Percentiles rank a stretch among this genome's conserved stretches.
These are phyloP conservation scores for Gymnocypris eckloni DNA, from an alignment of 2,797 vertebrate species.

Conservation along the genomic window DNA sequence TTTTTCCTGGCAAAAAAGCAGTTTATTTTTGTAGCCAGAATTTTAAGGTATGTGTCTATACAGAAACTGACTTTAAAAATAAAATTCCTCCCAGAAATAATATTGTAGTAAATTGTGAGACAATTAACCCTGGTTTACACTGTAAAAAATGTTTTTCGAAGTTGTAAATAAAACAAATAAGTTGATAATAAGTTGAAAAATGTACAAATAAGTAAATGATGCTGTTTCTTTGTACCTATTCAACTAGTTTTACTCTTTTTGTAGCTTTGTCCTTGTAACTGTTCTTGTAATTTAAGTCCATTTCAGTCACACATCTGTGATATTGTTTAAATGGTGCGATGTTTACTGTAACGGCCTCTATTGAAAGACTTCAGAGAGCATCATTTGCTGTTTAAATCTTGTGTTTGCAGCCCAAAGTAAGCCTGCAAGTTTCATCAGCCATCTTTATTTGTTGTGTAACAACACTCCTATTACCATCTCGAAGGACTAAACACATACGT, in stretches of 20 bases:
- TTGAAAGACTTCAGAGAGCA: background rate
- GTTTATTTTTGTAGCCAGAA: background rate
- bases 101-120: background rate
- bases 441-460: background rate
- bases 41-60: background rate
- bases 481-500: background rate
- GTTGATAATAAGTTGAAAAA: background rate
- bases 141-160: background rate
- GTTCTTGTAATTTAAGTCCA: background rate
- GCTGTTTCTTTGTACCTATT: background rate
- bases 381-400: background rate
- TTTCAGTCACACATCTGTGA: slow-evolving; percentile 1
- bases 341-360: background rate
- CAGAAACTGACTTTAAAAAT: background rate
- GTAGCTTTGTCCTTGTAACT: background rate
- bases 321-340: background rate
- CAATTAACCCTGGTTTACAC: background rate
- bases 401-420: background rate
- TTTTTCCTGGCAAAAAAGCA: background rate
- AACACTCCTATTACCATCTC: background rate
- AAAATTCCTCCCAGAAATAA: background rate
- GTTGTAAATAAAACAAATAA: background rate
- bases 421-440: background rate
- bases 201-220: too few relatives aligned
- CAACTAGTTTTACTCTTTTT: background rate